A percentile compares a stretch with the other conserved stretches of the same genome.
Evolutionary conservation across 2,888 invertebrate species (phyloP).

Genomic region (Patella caerulea): DNA sequence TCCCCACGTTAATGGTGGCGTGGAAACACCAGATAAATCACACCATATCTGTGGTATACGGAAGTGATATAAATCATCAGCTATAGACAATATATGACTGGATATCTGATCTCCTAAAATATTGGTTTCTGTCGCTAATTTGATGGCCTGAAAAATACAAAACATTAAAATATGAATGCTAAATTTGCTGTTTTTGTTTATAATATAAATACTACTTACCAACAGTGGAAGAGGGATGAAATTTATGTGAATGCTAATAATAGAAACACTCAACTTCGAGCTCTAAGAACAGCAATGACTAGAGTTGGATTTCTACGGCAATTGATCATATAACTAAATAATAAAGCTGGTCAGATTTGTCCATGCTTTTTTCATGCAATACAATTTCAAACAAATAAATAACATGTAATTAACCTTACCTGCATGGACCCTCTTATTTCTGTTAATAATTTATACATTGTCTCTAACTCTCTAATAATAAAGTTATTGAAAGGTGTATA

Average conservation of each 20-base stretch:
- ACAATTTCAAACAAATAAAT: too few species aligned
- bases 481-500: slow-evolving; percentile 68
- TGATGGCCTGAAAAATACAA: slow-evolving; percentile 57
- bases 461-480: slow-evolving; percentile 68
- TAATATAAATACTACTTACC: too few species aligned
- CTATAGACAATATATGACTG: slow-evolving; percentile 60
- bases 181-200: too few species aligned
- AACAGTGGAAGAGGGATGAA: too few species aligned
- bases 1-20: slow-evolving; percentile 65
- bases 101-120: slow-evolving; percentile 65
- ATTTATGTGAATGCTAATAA: too few species aligned
- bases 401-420: slow-evolving; percentile 43
- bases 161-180: too few species aligned
- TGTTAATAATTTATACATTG: slow-evolving; percentile 63
- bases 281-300: too few species aligned
- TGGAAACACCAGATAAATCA: slow-evolving; percentile 62
- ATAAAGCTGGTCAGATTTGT: too few species aligned
- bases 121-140: slow-evolving; percentile 63
- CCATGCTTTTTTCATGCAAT: too few species aligned
- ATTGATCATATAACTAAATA: too few species aligned
- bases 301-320: too few species aligned
- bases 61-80: slow-evolving; percentile 66
- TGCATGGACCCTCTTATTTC: slow-evolving; percentile 66
- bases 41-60: slow-evolving; percentile 69
- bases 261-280: too few species aligned